Evolutionary conservation across 2,888 invertebrate species (phyloP).

Genomic region (Unio pictorum): DNA sequence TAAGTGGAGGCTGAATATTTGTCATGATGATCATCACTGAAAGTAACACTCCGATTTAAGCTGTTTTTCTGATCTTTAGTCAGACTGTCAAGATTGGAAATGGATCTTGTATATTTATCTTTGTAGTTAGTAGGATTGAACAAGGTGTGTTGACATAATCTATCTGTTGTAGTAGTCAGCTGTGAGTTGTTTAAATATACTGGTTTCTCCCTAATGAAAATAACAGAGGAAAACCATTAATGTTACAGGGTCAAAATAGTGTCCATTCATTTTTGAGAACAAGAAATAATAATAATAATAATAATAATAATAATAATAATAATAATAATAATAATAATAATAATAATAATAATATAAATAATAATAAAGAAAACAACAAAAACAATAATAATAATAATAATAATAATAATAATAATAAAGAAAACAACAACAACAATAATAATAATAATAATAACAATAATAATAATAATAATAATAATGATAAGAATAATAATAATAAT

Average conservation of each 20-base stretch:
- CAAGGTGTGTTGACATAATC: conserved; percentile 35
- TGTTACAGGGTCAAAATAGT: not conserved
- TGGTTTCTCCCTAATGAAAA: conserved; percentile 37
- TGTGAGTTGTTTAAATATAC: conserved; percentile 36
- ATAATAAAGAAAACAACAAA: too few relatives aligned
- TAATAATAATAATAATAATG: too few relatives aligned
- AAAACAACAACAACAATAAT: too few relatives aligned
- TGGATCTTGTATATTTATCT: conserved; percentile 31
- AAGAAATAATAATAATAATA: too few relatives aligned
- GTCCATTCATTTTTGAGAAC: not conserved
- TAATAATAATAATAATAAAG: too few relatives aligned
- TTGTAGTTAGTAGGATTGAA: conserved; percentile 39
- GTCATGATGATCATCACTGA: conserved; percentile 9
- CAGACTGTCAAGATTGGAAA: conserved; percentile 35
- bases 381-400: too few relatives aligned
- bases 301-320: too few relatives aligned
- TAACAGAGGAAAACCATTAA: not conserved
- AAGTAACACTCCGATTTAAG: conserved; percentile 11
- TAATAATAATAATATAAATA: too few relatives aligned
- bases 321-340: too few relatives aligned
- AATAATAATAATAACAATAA: too few relatives aligned
- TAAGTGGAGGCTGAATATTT: too few relatives aligned
- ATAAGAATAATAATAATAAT: too few relatives aligned
- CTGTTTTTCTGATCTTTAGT: conserved; percentile 8
- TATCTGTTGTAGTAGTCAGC: conserved; percentile 40